Percentiles rank a stretch among this genome's conserved stretches.
Evolutionary conservation across 2,113 vertebrate species (phyloP).

Genomic region (Caretta caretta): DNA sequence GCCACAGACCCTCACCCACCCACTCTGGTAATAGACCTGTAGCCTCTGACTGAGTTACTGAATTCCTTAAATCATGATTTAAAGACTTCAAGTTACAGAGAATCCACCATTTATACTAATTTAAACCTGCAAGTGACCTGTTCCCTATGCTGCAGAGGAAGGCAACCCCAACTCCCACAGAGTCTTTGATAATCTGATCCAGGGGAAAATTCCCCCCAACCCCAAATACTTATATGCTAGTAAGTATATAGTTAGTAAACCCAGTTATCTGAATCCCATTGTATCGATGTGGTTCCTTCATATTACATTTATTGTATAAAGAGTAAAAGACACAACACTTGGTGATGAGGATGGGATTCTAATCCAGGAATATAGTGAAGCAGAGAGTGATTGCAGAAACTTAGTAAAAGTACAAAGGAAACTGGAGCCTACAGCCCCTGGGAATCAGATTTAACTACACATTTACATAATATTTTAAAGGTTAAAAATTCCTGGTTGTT

Average conservation of each 20-base stretch:
- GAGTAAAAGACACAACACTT: background rate
- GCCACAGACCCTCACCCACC: too few relatives aligned
- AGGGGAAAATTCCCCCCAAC: background rate
- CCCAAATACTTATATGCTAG: background rate
- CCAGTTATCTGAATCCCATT: background rate
- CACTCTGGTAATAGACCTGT: too few relatives aligned
- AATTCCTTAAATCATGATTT: too few relatives aligned
- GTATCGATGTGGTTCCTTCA: background rate
- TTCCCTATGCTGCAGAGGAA: background rate
- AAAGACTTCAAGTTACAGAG: too few relatives aligned
- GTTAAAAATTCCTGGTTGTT: background rate
- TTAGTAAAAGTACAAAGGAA: background rate
- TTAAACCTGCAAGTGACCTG: too few relatives aligned
- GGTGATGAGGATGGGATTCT: background rate
- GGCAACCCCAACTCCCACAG: background rate
- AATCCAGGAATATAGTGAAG: background rate
- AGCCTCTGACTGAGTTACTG: too few relatives aligned
- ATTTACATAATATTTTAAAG: background rate
- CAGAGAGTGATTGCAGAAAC: fast-evolving
- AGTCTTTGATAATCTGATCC: background rate
- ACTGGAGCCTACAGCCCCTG: background rate
- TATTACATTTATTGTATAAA: background rate
- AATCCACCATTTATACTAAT: too few relatives aligned
- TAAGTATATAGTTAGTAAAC: background rate
- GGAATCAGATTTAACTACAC: background rate